Evolutionary conservation across 2,797 vertebrate species (phyloP), one percentile per base, ranked within the genome.

Genomic region (Silurus aristotelis): DNA sequence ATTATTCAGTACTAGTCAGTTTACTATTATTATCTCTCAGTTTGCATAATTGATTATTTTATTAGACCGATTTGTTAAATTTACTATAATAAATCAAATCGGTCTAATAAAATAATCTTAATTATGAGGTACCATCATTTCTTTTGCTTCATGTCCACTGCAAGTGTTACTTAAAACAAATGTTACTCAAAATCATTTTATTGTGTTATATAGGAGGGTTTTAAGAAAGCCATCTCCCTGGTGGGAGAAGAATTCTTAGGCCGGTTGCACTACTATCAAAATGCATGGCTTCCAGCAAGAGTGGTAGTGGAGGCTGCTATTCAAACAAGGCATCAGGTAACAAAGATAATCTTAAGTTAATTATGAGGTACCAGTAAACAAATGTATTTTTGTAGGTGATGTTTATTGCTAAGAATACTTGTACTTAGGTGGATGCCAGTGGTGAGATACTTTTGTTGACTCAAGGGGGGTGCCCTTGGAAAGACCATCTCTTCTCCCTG

Each of bases 391-490:
- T 46, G 20, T 31, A 20, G 12, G 13, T 55, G 1, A n/a, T 76
- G 25, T 17, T 58, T 60, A 25, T 66, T 6, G 5, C 48, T 85
- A 9, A 48, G 10, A 27, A 43, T 61, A 56, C 4, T 63, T 22
- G 8, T 90, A 88, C 90, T 17, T 90, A 99, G 98, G 95, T 96
- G 6, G 96, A 99, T 13, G 87, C 93, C 52, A 97, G 96, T 22
- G 97, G 98, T 8, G 94, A 95, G 92, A 90, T 99, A 46, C 13
- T 98, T 77, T 25, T 96, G 87, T 93, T 99, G 84, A 89, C 92
- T 0, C 94, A 95, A 87, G 97, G 97, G 0, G 96, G 96, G 0
- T 99, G 97, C 89, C 98, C 98, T 2, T 99, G 98, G 98, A 97
- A 99, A 91, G 97, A 99, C 83, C 98, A 99, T 78, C 90, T 99